These are phyloP conservation scores for Thermophis baileyi DNA, from an alignment of 2,113 vertebrate genomes.

Conservation along the genomic window DNA sequence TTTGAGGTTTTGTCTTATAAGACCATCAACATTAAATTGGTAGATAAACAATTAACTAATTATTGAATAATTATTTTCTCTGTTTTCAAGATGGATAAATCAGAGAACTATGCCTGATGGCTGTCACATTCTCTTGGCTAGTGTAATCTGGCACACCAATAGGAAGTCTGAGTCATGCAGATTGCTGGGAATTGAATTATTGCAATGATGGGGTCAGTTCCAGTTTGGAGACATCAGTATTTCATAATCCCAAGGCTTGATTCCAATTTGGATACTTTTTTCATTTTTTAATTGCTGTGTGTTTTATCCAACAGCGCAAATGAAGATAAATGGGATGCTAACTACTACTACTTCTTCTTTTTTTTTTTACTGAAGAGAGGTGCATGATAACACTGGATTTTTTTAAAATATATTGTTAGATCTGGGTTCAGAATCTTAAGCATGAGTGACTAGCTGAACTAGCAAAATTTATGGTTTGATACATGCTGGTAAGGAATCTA, in stretches of 20 bases:
- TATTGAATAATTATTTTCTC: neutral
- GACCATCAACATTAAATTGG: neutral
- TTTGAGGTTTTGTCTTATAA: neutral
- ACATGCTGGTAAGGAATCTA: neutral
- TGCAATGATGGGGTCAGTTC: neutral
- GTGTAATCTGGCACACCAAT: neutral
- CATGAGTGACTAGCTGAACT: neutral
- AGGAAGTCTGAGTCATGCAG: neutral
- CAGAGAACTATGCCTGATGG: neutral
- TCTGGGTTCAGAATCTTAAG: neutral
- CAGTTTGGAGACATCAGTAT: neutral
- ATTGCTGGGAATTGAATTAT: neutral
- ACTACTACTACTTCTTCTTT: neutral
- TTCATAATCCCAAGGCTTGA: neutral
- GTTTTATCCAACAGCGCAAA: neutral
- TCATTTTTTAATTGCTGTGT: neutral
- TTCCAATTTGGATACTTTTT: neutral
- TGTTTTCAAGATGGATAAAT: neutral
- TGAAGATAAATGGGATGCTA: neutral
- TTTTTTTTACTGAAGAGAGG: neutral
- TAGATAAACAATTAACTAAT: neutral
- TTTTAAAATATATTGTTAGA: neutral
- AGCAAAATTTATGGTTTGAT: neutral
- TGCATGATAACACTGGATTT: neutral
- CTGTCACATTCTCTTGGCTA: neutral